These are phyloP conservation scores for Xyrauchen texanus DNA, from an alignment of 2,113 vertebrate species.

Conservation along the genomic window DNA sequence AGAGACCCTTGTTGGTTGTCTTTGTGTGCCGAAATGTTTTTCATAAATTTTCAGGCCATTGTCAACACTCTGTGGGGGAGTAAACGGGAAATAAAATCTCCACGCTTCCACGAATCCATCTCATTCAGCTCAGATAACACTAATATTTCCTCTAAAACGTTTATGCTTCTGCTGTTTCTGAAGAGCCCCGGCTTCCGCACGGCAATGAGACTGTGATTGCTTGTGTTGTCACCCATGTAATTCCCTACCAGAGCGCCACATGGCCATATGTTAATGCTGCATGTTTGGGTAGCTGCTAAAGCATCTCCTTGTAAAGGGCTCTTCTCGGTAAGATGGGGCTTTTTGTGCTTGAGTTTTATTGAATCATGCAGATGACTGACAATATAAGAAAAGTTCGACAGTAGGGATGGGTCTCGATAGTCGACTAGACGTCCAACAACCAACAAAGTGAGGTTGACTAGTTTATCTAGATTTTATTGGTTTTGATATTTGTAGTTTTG, in stretches of 20 bases:
- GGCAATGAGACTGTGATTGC: conserved; percentile 57
- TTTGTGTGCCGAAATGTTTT: conserved; percentile 26
- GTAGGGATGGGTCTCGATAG: too few relatives aligned
- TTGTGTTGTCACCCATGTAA: conserved; percentile 44
- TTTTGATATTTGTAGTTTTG: too few relatives aligned
- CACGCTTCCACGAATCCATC: conserved; percentile 32
- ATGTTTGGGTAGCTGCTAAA: background rate
- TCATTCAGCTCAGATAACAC: conserved; percentile 30
- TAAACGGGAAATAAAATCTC: conserved; percentile 41
- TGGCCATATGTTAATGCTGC: conserved; percentile 6
- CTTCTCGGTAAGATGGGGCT: background rate
- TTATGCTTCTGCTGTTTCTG: conserved; percentile 19
- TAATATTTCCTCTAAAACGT: conserved; percentile 29
- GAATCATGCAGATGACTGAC: background rate
- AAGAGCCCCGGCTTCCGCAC: conserved; percentile 11
- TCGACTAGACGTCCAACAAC: too few relatives aligned
- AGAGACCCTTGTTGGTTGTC: conserved; percentile 21
- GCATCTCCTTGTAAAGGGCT: background rate
- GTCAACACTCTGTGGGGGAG: conserved; percentile 8
- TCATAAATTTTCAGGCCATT: conserved; percentile 23
- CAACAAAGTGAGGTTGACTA: too few relatives aligned
- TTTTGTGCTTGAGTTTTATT: background rate
- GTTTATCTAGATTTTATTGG: too few relatives aligned
- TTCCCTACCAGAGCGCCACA: conserved; percentile 7
- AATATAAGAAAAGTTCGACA: background rate